phyloP scores from a whole-genome alignment of 2,113 vertebrate species.

The Halcyon senegalensis region DNA sequence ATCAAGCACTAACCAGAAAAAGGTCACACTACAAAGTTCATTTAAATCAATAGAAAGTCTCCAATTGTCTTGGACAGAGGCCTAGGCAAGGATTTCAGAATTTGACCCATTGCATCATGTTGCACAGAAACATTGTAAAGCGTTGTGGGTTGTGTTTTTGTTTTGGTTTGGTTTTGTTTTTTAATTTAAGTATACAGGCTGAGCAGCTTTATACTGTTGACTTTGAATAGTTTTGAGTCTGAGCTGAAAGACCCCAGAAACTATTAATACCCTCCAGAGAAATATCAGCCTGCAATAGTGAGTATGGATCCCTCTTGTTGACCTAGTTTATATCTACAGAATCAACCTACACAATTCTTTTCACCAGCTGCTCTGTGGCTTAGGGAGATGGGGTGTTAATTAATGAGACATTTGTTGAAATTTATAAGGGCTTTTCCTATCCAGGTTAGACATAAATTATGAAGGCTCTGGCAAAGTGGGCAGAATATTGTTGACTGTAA shows the following conservation, averaged over 20 bases:
- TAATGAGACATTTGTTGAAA: constrained; percentile 75
- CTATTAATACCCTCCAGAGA: constrained; percentile 58
- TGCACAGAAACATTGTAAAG: not conserved
- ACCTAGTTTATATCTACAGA: constrained; percentile 59
- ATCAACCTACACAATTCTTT: constrained; percentile 63
- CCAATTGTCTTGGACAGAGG: not conserved
- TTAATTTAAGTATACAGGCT: not conserved
- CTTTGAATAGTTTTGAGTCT: constrained; percentile 30
- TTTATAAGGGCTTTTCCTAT: constrained; percentile 62
- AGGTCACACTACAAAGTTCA: not conserved
- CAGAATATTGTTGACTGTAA: constrained; percentile 53
- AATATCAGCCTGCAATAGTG: constrained; percentile 55
- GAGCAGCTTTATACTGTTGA: constrained; percentile 21
- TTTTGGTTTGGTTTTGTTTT: not conserved
- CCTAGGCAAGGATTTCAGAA: not conserved
- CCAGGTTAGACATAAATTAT: constrained; percentile 66
- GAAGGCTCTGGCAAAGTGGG: constrained; percentile 39
- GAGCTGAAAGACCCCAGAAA: constrained; percentile 44
- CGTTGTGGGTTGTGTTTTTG: not conserved
- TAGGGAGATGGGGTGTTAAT: constrained; percentile 74
- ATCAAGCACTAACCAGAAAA: constrained; percentile 29
- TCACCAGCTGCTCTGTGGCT: constrained; percentile 74
- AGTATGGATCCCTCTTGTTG: constrained; percentile 64
- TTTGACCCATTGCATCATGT: not conserved
- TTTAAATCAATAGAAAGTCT: constrained; percentile 19